These are phyloP conservation scores for Hypercompe scribonia DNA, from an alignment of 2,888 invertebrate species.

Conservation along the genomic window DNA sequence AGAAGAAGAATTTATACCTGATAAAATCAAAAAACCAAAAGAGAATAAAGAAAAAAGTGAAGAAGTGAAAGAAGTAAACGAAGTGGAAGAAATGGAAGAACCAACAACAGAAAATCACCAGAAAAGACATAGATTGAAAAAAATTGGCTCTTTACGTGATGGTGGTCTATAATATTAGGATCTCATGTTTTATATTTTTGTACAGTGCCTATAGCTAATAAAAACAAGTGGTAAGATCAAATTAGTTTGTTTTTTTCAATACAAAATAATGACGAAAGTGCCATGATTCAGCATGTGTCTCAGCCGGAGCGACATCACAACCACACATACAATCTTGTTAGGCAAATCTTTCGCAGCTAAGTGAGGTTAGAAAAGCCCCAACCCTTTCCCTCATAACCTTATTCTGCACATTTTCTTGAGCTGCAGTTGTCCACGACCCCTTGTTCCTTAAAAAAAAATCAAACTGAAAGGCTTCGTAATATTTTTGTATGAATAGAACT, in stretches of 20 bases:
- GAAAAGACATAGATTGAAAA: conserved; percentile 16
- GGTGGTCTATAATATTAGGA: neutral
- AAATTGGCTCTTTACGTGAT: neutral
- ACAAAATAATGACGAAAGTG: neutral
- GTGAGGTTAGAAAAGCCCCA: neutral
- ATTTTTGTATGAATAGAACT: neutral
- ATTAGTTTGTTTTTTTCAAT: neutral
- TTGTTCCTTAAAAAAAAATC: too few species aligned
- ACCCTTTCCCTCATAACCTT: neutral
- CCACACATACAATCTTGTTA: neutral
- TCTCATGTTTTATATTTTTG: conserved; percentile 6
- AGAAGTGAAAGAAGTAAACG: conserved; percentile 7
- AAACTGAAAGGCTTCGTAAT: too few species aligned
- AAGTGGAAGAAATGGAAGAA: conserved; percentile 10
- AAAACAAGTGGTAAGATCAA: neutral
- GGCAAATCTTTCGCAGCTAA: neutral
- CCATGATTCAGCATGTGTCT: too few species aligned
- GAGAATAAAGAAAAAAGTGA: neutral
- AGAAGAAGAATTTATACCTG: neutral
- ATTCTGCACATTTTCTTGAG: neutral
- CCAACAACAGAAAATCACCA: conserved; percentile 35
- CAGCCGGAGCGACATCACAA: too few species aligned
- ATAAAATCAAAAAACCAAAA: neutral
- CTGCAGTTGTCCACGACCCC: too few species aligned
- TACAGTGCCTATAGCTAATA: neutral